Conservation (phyloP, 2,888 invertebrate genomes). For the Cerastis leucographa region DNA sequence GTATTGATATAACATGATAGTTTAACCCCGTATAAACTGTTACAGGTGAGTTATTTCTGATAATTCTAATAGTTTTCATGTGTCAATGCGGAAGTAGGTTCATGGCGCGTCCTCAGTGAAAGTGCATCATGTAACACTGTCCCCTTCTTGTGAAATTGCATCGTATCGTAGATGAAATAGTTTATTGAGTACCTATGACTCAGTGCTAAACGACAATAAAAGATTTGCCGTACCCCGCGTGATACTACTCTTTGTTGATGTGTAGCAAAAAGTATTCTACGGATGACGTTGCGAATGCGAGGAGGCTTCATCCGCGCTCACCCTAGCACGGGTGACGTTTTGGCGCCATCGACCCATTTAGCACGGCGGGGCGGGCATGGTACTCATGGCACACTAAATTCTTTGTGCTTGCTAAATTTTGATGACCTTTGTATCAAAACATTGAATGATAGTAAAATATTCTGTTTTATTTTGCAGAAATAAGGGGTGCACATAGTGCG, state of each 20-base stretch:
- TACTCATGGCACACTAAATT: constrained; percentile 76
- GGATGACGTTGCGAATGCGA: constrained; percentile 67
- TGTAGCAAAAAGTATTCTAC: constrained; percentile 64
- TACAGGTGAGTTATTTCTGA: constrained; percentile 84
- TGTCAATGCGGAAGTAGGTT: constrained; percentile 80
- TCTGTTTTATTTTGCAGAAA: constrained; percentile 84
- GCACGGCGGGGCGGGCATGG: constrained; percentile 84
- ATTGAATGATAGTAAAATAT: constrained; percentile 74
- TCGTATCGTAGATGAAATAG: constrained; percentile 76
- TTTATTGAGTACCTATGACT: constrained; percentile 76
- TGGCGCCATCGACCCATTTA: constrained; percentile 91
- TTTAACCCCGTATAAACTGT: constrained; percentile 86
- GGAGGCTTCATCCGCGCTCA: constrained; percentile 71
- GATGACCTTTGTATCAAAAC: constrained; percentile 81
- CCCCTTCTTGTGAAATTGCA: constrained; percentile 89
- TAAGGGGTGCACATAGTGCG: constrained; percentile 89
- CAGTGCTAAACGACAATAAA: constrained; percentile 77
- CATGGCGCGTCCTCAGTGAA: constrained; percentile 86
- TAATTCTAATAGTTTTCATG: constrained; percentile 73
- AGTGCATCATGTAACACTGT: constrained; percentile 90
- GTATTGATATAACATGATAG: constrained; percentile 87
- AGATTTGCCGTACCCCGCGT: constrained; percentile 66
- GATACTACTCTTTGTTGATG: constrained; percentile 72
- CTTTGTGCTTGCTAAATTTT: constrained; percentile 79
- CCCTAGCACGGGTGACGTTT: constrained; percentile 85